Evolutionary conservation across 1,140 invertebrate species (phyloP).

Genomic region (Drosophila arawakana): DNA sequence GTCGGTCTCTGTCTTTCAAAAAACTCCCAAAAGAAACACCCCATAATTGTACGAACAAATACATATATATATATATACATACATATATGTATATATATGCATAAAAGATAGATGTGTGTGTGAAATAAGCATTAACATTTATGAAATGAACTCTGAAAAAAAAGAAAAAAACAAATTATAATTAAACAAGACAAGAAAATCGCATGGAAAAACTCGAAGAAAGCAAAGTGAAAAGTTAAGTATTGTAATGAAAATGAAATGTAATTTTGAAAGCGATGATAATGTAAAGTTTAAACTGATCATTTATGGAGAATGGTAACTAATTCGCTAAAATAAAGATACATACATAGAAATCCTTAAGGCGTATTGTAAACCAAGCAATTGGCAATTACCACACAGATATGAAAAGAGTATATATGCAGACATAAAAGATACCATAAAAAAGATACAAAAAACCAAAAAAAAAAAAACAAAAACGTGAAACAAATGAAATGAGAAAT

Average conservation of each 20-base stretch:
- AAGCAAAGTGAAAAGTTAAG: not conserved
- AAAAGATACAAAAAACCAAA: not conserved
- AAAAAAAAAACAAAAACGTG: constrained; percentile 23
- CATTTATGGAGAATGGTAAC: not conserved
- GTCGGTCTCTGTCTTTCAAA: constrained; percentile 28
- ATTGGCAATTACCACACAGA: constrained; percentile 29
- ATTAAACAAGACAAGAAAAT: not conserved
- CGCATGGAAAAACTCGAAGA: constrained; percentile 5
- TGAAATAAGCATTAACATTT: constrained; percentile 39
- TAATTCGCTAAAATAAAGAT: constrained; percentile 18
- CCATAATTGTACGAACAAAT: constrained; percentile 15
- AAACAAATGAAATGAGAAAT: constrained; percentile 46
- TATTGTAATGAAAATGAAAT: not conserved
- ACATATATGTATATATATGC: constrained; percentile 23
- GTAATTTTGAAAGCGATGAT: constrained; percentile 8
- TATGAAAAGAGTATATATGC: constrained; percentile 21
- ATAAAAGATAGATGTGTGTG: constrained; percentile 22
- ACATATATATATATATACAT: constrained; percentile 1
- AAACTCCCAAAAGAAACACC: constrained; percentile 1
- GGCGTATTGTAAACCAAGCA: constrained; percentile 29
- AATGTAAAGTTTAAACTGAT: not conserved
- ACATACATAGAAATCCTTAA: constrained; percentile 11
- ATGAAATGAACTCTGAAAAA: constrained; percentile 30
- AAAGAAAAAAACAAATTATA: not conserved
- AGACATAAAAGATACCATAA: constrained; percentile 16